Conservation (phyloP, 2,797 vertebrate genomes). For the Ataeniobius toweri region DNA sequence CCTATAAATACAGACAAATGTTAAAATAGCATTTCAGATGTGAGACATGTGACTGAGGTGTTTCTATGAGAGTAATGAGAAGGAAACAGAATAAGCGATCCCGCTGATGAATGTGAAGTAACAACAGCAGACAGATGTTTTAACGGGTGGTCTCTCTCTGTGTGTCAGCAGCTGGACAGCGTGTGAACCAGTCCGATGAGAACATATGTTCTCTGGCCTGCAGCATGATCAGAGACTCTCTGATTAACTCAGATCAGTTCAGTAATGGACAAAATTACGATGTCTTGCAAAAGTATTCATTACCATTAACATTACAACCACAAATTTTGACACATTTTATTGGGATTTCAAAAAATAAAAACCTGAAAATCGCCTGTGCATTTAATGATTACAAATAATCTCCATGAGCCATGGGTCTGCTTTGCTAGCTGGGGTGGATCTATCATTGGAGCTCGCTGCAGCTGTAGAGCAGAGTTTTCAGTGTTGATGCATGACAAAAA, state of each 20-base stretch:
- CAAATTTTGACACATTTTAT: neutral
- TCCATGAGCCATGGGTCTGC: too few relatives aligned
- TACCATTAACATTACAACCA: neutral
- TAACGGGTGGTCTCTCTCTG: constrained; percentile 28
- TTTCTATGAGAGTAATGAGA: constrained; percentile 52
- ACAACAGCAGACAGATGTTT: constrained; percentile 56
- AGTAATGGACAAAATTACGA: constrained; percentile 26
- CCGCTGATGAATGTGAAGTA: constrained; percentile 48
- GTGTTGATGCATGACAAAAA: neutral
- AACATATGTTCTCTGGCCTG: constrained; percentile 57
- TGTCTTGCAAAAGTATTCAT: neutral
- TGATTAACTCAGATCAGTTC: constrained; percentile 63
- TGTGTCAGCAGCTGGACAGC: constrained; percentile 48
- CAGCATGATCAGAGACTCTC: constrained; percentile 37
- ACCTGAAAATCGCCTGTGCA: neutral
- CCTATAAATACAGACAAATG: constrained; percentile 73
- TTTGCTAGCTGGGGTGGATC: neutral
- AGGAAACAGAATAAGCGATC: constrained; percentile 31
- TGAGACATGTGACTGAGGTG: constrained; percentile 54
- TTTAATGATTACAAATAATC: neutral
- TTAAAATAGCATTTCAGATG: constrained; percentile 74
- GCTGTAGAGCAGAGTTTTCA: neutral
- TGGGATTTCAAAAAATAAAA: neutral
- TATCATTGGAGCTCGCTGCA: neutral
- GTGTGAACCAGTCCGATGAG: constrained; percentile 30